phyloP scores from a whole-genome alignment of 2,797 vertebrate species.

The Simalia tracyae region DNA sequence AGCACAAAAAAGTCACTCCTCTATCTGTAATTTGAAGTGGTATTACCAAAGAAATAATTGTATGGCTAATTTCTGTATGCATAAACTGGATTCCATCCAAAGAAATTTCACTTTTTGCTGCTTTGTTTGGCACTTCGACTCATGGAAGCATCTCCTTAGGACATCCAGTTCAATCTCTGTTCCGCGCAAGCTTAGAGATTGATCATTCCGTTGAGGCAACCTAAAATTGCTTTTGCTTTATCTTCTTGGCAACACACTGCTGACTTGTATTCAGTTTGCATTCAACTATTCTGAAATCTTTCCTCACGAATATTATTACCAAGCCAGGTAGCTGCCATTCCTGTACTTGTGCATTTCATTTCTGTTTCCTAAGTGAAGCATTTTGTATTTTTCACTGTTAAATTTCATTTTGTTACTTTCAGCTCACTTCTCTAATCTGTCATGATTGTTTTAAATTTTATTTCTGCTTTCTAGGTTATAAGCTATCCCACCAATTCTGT shows the following conservation, averaged over 20 bases:
- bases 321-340: not conserved
- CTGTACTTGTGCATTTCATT: not conserved
- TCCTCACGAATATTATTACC: not conserved
- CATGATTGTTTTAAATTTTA: not conserved
- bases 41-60: not conserved
- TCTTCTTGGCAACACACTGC: not conserved
- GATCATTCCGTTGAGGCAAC: not conserved
- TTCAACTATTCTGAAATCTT: not conserved
- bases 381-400: not conserved
- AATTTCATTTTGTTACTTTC: not conserved
- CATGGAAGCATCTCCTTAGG: too few relatives aligned
- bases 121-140: not conserved
- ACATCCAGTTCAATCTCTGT: too few relatives aligned
- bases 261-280: not conserved
- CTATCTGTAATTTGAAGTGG: not conserved
- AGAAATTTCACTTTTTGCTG: not conserved
- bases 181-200: too few relatives aligned
- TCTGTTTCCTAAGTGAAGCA: not conserved
- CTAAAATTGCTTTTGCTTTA: not conserved
- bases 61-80: not conserved
- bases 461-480: not conserved
- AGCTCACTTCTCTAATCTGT: conserved; percentile 9
- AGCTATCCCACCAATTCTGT: not conserved
- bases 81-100: not conserved
- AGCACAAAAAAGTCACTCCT: not conserved